Evolutionary conservation across 2,888 invertebrate genomes (phyloP), one percentile per base, ranked within the genome.

Genomic region (Busseola fusca): DNA sequence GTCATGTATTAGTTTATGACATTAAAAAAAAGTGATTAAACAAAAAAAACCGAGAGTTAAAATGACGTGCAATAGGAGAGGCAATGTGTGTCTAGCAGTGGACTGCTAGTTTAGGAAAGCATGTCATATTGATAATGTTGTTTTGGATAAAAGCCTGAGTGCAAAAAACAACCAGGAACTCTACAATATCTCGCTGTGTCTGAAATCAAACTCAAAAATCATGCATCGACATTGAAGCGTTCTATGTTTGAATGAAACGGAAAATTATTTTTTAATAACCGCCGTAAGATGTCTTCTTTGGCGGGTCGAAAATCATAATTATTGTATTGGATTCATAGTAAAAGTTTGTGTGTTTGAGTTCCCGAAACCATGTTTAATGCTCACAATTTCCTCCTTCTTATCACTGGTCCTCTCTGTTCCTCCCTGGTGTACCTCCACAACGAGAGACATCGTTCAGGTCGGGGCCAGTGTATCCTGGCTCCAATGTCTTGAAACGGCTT

Each of bases 381-480:
- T 93, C 12, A 89, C 89, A 87, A 89, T 80, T 69, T 84, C 84
- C 87, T 80, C 76, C 88, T 82, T 25, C 82, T 83, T 1, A 80
- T 84, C 34, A 79, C 78, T 3, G 85, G 75, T 16, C 91, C 93
- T n/a, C 85, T 85, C 78, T 94, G 94, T 1, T 94, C 92, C 0
- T 88, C 86, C 18, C 69, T 86, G 21, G 91, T 86, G 78, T 95
- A 94, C 66, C 93, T 95, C 88, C 94, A 95, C 58, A 96, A 94
- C 0, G 96, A 91, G 3, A 95, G 94, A 80, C 97, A 97, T 42
- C 97, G 94, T 58, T 96, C 95, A 2, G 97, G 92, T 48, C 96
- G 92, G 0, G 97, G 97, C 95, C 97, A 96, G 89, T 97, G 97
- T 52, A 97, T 95, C 57, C 92, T 92, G 0, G 97, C 97, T 0